phyloP scores from a whole-genome alignment of 2,797 vertebrate species.

The Macropodus opercularis region DNA sequence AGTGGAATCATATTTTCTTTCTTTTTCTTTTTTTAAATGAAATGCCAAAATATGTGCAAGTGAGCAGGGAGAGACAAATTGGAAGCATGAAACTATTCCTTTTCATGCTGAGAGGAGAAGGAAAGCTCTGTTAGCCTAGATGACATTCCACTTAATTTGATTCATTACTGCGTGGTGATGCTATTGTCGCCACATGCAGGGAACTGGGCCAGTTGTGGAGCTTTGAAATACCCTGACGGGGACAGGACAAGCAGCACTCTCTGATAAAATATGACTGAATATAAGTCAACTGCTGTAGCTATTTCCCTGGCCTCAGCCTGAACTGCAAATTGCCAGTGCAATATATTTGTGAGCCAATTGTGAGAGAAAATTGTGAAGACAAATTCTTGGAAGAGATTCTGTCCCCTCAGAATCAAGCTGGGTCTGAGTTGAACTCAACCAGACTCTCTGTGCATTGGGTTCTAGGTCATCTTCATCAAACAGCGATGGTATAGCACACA shows the following conservation, averaged over 20 bases:
- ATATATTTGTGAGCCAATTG: constrained; percentile 32
- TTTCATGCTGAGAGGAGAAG: constrained; percentile 68
- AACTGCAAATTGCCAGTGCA: constrained; percentile 39
- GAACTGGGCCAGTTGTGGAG: constrained; percentile 66
- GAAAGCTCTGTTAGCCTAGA: constrained; percentile 67
- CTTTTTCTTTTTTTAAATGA: constrained; percentile 38
- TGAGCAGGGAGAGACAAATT: constrained; percentile 68
- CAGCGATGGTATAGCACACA: no score
- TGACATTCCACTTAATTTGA: constrained; percentile 82
- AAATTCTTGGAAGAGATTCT: constrained; percentile 23
- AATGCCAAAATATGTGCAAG: constrained; percentile 57
- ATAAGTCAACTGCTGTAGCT: constrained; percentile 19
- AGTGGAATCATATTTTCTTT: constrained; percentile 44
- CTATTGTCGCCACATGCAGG: constrained; percentile 68
- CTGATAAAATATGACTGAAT: constrained; percentile 41
- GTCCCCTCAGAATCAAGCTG: constrained; percentile 10
- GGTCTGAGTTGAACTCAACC: constrained; percentile 20
- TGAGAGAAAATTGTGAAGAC: constrained; percentile 32
- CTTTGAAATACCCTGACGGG: constrained; percentile 60
- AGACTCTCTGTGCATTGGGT: no score
- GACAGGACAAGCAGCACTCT: constrained; percentile 29
- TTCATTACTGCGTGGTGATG: constrained; percentile 72
- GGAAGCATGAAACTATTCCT: constrained; percentile 67
- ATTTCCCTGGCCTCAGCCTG: constrained; percentile 3
- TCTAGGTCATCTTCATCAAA: no score